Percentiles rank a stretch among this genome's conserved stretches.
Evolutionary conservation across 2,888 invertebrate genomes (phyloP).

Genomic region (Agriopis marginaria): DNA sequence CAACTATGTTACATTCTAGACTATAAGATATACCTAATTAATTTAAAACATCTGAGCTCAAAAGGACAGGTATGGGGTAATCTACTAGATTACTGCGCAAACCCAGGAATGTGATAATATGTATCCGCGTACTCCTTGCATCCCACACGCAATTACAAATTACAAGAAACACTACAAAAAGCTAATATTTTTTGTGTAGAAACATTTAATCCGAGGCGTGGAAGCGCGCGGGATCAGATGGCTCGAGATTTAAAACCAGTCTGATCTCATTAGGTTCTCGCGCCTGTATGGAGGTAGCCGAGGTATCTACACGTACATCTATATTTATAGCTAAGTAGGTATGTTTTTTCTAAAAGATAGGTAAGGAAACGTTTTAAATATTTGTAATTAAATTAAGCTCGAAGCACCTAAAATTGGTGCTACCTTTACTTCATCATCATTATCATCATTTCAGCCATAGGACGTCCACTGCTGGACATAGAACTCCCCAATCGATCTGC

Average conservation of each 20-base stretch:
- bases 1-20: too few relatives aligned
- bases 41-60: too few relatives aligned
- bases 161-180: conserved; percentile 23
- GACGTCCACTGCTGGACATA: too few relatives aligned
- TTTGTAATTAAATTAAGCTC: neutral
- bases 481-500: too few relatives aligned
- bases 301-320: neutral
- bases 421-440: too few relatives aligned
- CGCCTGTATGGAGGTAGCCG: neutral
- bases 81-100: neutral
- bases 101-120: conserved; percentile 1
- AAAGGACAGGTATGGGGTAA: too few relatives aligned
- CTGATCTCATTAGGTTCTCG: conserved; percentile 13
- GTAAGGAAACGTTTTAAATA: too few relatives aligned
- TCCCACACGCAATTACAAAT: conserved; percentile 17
- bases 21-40: too few relatives aligned
- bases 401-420: neutral
- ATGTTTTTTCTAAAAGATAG: too few relatives aligned
- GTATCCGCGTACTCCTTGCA: neutral
- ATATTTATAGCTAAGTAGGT: too few relatives aligned
- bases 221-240: neutral
- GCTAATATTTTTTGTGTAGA: conserved; percentile 9
- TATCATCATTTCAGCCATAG: too few relatives aligned
- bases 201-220: neutral
- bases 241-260: conserved; percentile 1